Evolutionary conservation across 2,113 vertebrate genomes (phyloP).

Genomic region (Hippopotamus amphibius): DNA sequence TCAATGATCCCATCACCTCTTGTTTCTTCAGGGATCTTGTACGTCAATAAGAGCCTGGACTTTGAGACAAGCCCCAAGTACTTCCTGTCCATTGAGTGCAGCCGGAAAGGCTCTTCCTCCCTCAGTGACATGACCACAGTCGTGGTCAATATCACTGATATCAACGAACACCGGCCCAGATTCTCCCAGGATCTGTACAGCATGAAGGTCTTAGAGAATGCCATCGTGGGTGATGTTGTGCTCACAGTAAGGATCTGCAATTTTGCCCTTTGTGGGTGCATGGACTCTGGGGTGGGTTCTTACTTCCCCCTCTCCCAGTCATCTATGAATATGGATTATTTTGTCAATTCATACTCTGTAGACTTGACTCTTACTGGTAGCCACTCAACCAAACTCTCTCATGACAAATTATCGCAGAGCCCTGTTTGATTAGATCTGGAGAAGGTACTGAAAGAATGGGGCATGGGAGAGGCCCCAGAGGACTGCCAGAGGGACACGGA

Average conservation of each 20-base stretch:
- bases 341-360: not conserved
- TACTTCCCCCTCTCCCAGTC: not conserved
- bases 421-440: not conserved
- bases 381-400: not conserved
- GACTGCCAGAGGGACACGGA: not conserved
- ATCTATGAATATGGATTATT: not conserved
- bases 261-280: not conserved
- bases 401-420: not conserved
- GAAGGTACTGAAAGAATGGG: not conserved
- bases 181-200: conserved; percentile 90
- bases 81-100: conserved; percentile 95
- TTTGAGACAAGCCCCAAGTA: conserved; percentile 92
- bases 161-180: conserved; percentile 94
- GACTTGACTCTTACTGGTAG: not conserved
- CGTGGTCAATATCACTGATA: conserved; percentile 94
- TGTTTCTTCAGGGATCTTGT: conserved; percentile 85
- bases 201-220: conserved; percentile 90
- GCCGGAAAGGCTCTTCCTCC: conserved; percentile 89
- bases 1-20: not conserved
- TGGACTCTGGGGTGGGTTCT: not conserved
- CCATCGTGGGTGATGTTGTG: conserved; percentile 89
- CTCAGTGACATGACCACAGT: conserved; percentile 93
- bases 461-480: not conserved
- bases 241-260: conserved; percentile 87
- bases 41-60: conserved; percentile 91